These are phyloP conservation scores for Drosophila rhopaloa DNA, from an alignment of 1,140 invertebrate genomes.

Conservation along the genomic window DNA sequence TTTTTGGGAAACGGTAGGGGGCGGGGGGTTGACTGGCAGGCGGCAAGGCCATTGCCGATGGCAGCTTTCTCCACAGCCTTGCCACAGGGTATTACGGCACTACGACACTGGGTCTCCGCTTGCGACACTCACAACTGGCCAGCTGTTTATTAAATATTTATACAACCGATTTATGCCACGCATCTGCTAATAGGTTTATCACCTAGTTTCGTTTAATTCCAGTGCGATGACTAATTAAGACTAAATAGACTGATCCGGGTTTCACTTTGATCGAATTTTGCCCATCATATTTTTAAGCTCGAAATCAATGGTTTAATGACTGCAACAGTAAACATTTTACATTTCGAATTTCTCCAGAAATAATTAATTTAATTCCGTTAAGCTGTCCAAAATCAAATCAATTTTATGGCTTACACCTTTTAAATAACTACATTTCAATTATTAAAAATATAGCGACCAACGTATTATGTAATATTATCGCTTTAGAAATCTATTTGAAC, in stretches of 20 bases:
- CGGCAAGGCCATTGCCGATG: constrained; percentile 40
- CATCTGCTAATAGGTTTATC: neutral
- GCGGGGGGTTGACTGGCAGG: constrained; percentile 22
- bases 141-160: constrained; percentile 2
- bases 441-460: too few species aligned
- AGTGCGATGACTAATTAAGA: neutral
- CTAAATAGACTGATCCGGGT: neutral
- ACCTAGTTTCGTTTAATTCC: neutral
- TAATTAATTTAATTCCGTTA: too few species aligned
- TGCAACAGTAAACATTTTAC: too few species aligned
- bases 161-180: neutral
- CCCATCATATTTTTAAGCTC: neutral
- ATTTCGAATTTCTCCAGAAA: too few species aligned
- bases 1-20: neutral
- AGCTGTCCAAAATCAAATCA: too few species aligned
- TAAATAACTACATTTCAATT: too few species aligned
- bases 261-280: neutral
- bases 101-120: constrained; percentile 7
- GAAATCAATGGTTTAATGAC: too few species aligned
- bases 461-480: too few species aligned
- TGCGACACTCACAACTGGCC: neutral
- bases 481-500: too few species aligned
- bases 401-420: too few species aligned
- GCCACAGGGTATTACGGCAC: constrained; percentile 16
- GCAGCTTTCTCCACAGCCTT: constrained; percentile 28